phyloP scores from a whole-genome alignment of 2,113 vertebrate species.

The Lagopus leucura region DNA sequence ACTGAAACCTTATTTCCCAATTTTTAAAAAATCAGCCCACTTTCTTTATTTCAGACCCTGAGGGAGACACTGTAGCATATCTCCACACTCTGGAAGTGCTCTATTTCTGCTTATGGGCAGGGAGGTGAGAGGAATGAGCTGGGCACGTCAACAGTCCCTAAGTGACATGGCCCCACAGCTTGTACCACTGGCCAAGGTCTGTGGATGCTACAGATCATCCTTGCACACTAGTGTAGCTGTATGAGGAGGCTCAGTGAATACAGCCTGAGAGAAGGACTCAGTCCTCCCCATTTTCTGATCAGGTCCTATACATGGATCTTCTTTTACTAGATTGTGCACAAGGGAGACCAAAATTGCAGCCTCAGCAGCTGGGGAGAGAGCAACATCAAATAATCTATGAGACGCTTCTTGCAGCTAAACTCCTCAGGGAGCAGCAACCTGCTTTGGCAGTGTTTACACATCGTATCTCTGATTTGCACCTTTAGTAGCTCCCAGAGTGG shows the following conservation, averaged over 20 bases:
- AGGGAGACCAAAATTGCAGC: constrained; percentile 19
- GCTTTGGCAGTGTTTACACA: constrained; percentile 67
- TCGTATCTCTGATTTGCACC: constrained; percentile 52
- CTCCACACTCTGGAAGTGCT: neutral
- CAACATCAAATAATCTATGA: constrained; percentile 62
- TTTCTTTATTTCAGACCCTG: neutral
- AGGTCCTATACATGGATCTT: neutral
- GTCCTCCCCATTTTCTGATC: neutral
- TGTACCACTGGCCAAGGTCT: neutral
- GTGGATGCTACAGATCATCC: neutral
- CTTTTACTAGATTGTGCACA: neutral
- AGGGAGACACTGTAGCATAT: neutral
- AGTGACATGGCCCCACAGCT: neutral
- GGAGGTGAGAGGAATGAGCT: neutral
- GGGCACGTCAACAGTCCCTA: neutral
- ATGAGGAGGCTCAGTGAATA: neutral
- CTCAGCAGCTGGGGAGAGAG: constrained; percentile 48
- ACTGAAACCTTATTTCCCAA: neutral
- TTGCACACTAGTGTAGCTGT: neutral
- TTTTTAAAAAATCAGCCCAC: neutral
- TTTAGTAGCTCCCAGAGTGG: constrained; percentile 66
- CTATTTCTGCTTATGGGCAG: neutral
- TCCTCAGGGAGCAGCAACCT: constrained; percentile 27
- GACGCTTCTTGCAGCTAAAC: constrained; percentile 44
- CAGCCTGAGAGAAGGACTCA: neutral